A percentile compares a stretch with the other conserved stretches of the same genome.
Evolutionary conservation across 2,113 vertebrate genomes (phyloP).

Genomic region (Ploceus nigricollis): DNA sequence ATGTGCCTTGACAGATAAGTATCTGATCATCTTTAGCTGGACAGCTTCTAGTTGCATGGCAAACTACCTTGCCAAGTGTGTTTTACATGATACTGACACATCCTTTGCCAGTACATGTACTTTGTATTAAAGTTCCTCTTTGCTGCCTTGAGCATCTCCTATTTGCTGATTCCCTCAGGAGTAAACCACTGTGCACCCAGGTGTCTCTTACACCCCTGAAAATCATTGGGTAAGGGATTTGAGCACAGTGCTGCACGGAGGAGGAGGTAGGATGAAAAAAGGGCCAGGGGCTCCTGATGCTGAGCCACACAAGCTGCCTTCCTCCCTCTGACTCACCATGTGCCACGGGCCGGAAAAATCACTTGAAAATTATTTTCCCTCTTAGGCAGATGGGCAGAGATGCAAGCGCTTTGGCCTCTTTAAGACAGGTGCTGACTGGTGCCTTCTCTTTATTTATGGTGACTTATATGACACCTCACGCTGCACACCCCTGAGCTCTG

Average conservation of each 20-base stretch:
- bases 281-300: background rate
- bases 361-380: background rate
- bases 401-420: background rate
- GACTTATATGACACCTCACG: background rate
- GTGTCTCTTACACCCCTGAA: background rate
- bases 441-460: background rate
- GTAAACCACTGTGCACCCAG: background rate
- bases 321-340: background rate
- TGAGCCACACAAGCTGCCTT: background rate
- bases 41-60: background rate
- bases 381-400: background rate
- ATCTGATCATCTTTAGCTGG: conserved; percentile 5
- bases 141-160: background rate
- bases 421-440: background rate
- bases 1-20: conserved; percentile 5
- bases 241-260: background rate
- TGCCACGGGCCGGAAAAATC: background rate
- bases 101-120: background rate
- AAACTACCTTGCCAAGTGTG: background rate
- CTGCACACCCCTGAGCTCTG: background rate
- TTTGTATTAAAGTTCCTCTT: background rate
- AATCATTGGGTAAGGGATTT: background rate
- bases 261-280: background rate
- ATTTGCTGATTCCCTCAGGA: background rate
- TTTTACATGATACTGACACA: background rate